phyloP scores from a whole-genome alignment of 2,113 vertebrate genomes.

The Todiramphus chloris region DNA sequence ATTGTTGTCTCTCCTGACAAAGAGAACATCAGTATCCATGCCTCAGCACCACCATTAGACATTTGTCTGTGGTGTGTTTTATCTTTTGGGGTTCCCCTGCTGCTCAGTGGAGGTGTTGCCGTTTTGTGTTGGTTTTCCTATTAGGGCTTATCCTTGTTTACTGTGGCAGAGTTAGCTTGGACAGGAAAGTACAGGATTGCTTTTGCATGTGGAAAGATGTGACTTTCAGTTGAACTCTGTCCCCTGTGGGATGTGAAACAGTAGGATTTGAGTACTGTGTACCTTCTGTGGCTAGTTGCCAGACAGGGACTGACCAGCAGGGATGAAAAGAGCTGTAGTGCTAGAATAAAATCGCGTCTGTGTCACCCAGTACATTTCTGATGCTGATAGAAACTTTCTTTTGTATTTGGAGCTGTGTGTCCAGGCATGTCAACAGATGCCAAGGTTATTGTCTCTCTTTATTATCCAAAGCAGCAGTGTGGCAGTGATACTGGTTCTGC shows the following conservation, averaged over 20 bases:
- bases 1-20: background rate
- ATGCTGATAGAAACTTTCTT: background rate
- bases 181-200: background rate
- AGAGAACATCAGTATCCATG: background rate
- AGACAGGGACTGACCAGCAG: background rate
- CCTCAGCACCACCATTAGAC: background rate
- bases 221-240: background rate
- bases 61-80: background rate
- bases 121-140: background rate
- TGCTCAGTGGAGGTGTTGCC: background rate
- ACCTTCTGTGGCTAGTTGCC: background rate
- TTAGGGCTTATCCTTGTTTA: background rate
- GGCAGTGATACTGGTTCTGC: background rate
- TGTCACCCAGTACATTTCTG: background rate
- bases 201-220: background rate
- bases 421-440: background rate
- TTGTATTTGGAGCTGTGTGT: background rate
- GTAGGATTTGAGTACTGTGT: background rate
- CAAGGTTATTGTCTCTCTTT: background rate
- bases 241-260: background rate
- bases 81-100: background rate
- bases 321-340: background rate
- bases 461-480: background rate
- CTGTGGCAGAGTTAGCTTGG: background rate
- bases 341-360: background rate